Evolutionary conservation across 2,113 vertebrate species (phyloP), one percentile per base, ranked within the genome.

Genomic region (Hemicordylus capensis): DNA sequence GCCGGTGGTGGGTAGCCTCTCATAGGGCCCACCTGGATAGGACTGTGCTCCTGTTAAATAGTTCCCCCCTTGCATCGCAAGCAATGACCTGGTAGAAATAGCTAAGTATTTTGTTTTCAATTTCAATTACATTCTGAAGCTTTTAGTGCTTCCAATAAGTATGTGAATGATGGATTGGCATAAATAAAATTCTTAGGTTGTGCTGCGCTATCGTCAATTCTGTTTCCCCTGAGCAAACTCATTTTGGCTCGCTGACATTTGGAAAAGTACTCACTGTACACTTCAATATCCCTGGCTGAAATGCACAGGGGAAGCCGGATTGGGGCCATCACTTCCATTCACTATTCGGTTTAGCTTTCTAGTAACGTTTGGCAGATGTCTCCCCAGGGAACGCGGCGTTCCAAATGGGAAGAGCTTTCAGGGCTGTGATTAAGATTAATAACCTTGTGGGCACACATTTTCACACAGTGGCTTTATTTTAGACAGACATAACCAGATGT

Each of bases 391-490:
- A 72, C 6, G 1, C 34, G 8, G 37, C 42, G 24, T 64, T 73
- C 72, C 54, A 83, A 83, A 77, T 74, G 75, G 66, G n/a, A 87
- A 66, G 67, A 87, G 39, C 59, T 76, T 87, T 69, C 70, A 37
- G 51, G 39, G 61, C 31, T 48, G 54, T 37, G 69, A 37, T 0
- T 72, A 81, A 81, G 67, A 84, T 39, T 37, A 85, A 73, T 7
- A 34, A 39, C 48, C 76, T 84, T 1, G 28, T 72, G 76, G 51
- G 2, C 24, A 80, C 34, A 54, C 4, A 59, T 24, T 14, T 86
- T 58, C 54, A 72, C 80, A 82, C 64, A 77, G n/a, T 14, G 48
- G 58, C 39, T 39, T 78, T 31, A 80, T 80, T 73, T 80, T 63
- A 20, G 67, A 80, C 56, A 73, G 84, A 72, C 76, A 73, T 63